Conservation (phyloP, 2,113 vertebrate genomes). For the Budorcas taxicolor region DNA sequence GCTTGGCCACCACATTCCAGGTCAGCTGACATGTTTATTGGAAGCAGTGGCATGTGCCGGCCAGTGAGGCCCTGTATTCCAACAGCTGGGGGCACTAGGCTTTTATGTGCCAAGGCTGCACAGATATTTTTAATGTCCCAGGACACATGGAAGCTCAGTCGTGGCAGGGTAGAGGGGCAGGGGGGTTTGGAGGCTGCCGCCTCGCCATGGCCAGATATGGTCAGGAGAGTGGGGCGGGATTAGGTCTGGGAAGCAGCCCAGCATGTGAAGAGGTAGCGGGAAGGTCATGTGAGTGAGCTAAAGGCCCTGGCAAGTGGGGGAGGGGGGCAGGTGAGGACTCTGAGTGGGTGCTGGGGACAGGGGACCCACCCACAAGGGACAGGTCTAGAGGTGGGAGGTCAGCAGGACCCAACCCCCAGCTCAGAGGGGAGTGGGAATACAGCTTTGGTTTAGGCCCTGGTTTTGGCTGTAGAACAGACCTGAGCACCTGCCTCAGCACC, state of each 20-base stretch:
- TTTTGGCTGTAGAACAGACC: background rate
- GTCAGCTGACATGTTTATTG: background rate
- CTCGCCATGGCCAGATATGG: background rate
- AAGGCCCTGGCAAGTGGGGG: background rate
- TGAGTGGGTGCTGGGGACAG: background rate
- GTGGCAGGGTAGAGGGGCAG: background rate
- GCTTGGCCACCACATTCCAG: background rate
- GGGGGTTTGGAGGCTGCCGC: background rate
- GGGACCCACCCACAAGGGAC: background rate
- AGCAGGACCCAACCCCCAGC: background rate
- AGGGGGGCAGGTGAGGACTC: background rate
- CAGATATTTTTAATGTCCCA: constrained; percentile 43
- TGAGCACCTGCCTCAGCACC: accelerated
- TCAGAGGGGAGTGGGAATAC: background rate
- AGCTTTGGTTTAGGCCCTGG: background rate
- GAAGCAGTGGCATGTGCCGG: background rate
- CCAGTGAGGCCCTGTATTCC: background rate
- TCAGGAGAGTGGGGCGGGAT: background rate
- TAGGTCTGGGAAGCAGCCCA: background rate
- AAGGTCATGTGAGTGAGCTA: background rate
- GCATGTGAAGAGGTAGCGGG: background rate
- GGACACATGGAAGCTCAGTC: constrained; percentile 2
- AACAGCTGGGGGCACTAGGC: background rate
- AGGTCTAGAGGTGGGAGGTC: background rate
- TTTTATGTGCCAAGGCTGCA: background rate